phyloP scores from a whole-genome alignment of 2,888 invertebrate species.

The Amiota mariae region DNA sequence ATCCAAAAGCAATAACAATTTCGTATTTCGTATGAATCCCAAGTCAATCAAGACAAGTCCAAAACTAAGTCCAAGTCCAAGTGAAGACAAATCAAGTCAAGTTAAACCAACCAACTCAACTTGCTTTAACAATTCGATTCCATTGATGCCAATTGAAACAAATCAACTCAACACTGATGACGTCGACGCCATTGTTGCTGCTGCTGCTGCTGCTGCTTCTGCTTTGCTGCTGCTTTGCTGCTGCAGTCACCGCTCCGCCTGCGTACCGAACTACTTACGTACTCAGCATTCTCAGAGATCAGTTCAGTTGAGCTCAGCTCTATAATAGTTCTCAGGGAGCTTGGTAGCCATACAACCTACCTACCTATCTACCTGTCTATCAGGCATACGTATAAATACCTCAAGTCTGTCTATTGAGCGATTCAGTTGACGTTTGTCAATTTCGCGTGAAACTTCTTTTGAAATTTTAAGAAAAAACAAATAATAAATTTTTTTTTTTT shows the following conservation, averaged over 20 bases:
- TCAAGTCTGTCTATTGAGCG: conserved; percentile 52
- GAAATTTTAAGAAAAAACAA: conserved; percentile 35
- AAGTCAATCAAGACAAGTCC: neutral
- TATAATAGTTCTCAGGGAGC: neutral
- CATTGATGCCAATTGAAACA: neutral
- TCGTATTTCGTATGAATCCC: no score
- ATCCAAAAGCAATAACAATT: no score
- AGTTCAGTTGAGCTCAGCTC: neutral
- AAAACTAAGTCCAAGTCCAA: neutral
- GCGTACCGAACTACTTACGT: no score
- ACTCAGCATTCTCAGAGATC: neutral
- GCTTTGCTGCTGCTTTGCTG: no score
- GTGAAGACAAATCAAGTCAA: neutral
- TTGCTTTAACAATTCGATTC: no score
- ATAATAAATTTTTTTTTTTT: conserved; percentile 12
- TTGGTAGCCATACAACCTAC: no score
- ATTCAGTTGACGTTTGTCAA: conserved; percentile 56
- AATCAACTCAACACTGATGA: neutral
- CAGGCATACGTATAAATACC: conserved; percentile 57
- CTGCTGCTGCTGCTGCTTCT: no score
- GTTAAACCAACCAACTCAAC: neutral
- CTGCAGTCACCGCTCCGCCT: no score
- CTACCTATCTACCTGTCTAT: no score
- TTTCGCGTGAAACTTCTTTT: conserved; percentile 21
- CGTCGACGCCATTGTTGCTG: neutral